Conservation (phyloP, 2,888 invertebrate species). For the Boloria selene region DNA sequence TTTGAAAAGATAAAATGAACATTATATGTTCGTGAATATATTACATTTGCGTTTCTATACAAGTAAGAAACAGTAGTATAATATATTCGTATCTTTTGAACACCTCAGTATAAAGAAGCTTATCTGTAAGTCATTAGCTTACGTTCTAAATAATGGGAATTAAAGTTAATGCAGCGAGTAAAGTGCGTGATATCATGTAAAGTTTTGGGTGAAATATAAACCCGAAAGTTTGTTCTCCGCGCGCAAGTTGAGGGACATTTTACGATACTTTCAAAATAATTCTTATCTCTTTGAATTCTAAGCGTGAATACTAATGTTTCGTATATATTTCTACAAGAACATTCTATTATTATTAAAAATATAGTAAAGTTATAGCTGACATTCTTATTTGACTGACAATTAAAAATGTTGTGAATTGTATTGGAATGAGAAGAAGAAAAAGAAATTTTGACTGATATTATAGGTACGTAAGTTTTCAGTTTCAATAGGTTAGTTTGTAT, state of each 20-base stretch:
- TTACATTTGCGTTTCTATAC: not conserved
- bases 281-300: slow-evolving; percentile 27
- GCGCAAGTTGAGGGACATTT: slow-evolving; percentile 23
- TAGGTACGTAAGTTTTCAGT: no score
- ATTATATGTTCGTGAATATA: no score
- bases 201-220: slow-evolving; percentile 27
- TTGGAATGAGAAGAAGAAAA: no score
- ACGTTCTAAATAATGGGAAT: slow-evolving; percentile 5
- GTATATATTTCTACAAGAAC: not conserved
- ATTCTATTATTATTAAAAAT: no score
- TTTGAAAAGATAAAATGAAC: no score
- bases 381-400: no score
- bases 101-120: not conserved
- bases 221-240: slow-evolving; percentile 19
- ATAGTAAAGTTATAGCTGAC: no score
- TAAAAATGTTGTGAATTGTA: no score
- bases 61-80: no score
- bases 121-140: slow-evolving; percentile 11
- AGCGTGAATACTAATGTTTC: slow-evolving; percentile 16
- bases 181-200: slow-evolving; percentile 21
- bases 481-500: no score
- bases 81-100: no score
- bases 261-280: slow-evolving; percentile 28
- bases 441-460: no score
- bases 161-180: slow-evolving; percentile 11